Evolutionary conservation across 2,113 vertebrate species (phyloP).

Genomic region (Xerus inauris): DNA sequence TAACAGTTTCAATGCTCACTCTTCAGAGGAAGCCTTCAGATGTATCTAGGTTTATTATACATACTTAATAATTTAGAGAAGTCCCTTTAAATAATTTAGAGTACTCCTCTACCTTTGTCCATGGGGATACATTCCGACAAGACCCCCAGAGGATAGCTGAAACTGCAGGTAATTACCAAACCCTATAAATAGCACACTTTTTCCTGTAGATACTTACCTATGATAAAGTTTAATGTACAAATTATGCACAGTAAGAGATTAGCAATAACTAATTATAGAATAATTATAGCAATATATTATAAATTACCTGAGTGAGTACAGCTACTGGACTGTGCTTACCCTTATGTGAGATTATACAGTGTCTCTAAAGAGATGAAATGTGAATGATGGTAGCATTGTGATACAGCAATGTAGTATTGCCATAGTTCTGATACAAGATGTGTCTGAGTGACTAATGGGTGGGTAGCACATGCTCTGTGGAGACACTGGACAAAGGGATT

Average conservation of each 20-base stretch:
- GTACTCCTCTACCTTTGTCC: not conserved
- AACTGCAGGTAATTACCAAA: not conserved
- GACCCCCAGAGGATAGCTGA: not conserved
- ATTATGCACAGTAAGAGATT: not conserved
- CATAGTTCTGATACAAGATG: not conserved
- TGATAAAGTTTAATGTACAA: not conserved
- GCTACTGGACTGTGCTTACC: not conserved
- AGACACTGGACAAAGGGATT: not conserved
- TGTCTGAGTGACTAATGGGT: not conserved
- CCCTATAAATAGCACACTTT: not conserved
- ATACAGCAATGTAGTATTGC: too few relatives aligned
- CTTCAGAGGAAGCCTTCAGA: not conserved
- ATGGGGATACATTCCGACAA: not conserved
- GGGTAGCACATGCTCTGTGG: fast-evolving
- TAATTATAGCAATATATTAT: not conserved
- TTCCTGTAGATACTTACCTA: not conserved
- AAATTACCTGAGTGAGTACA: not conserved
- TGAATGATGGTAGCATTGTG: not conserved
- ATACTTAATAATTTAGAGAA: not conserved
- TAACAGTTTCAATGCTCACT: not conserved
- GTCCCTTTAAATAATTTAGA: too few relatives aligned
- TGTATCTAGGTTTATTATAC: not conserved
- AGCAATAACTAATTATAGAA: not conserved
- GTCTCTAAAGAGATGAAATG: not conserved
- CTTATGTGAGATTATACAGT: not conserved